Conservation (phyloP, 2,888 invertebrate species). For the Willowsia nigromaculata region DNA sequence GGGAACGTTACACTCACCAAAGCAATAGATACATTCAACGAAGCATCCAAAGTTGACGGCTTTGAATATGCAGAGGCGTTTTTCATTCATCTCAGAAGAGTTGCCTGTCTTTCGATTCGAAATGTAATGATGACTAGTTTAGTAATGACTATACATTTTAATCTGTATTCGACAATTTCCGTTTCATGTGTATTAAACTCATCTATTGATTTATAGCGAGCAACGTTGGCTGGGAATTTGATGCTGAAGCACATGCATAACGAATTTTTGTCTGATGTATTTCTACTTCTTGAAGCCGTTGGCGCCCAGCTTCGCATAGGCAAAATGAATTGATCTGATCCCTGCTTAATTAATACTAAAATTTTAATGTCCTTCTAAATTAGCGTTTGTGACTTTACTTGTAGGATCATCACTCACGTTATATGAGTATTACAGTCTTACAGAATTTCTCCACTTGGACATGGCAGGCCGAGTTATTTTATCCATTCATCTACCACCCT, state of each 20-base stretch:
- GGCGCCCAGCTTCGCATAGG: slow-evolving; percentile 79
- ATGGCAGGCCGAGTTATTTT: slow-evolving; percentile 12
- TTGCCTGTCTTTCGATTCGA: slow-evolving; percentile 87
- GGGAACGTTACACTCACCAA: slow-evolving; percentile 84
- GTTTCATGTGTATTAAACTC: slow-evolving; percentile 80
- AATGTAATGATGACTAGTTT: slow-evolving; percentile 82
- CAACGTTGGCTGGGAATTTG: slow-evolving; percentile 86
- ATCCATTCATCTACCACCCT: neutral
- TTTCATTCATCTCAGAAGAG: slow-evolving; percentile 85
- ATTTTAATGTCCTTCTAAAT: neutral
- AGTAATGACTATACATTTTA: too few relatives aligned
- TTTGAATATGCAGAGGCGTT: slow-evolving; percentile 84
- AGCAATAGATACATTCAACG: slow-evolving; percentile 82
- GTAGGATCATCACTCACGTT: neutral
- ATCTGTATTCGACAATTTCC: slow-evolving; percentile 84
- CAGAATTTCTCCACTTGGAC: slow-evolving; percentile 16
- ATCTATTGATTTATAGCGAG: slow-evolving; percentile 79
- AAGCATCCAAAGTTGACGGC: slow-evolving; percentile 78
- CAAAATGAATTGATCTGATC: neutral
- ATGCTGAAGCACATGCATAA: slow-evolving; percentile 85
- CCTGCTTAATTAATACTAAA: neutral
- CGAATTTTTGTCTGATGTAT: slow-evolving; percentile 87
- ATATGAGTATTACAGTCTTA: neutral
- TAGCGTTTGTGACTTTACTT: neutral
- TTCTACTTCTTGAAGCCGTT: slow-evolving; percentile 82